These are phyloP conservation scores for Eilema griseolum DNA, from an alignment of 2,888 invertebrate genomes.

Conservation along the genomic window DNA sequence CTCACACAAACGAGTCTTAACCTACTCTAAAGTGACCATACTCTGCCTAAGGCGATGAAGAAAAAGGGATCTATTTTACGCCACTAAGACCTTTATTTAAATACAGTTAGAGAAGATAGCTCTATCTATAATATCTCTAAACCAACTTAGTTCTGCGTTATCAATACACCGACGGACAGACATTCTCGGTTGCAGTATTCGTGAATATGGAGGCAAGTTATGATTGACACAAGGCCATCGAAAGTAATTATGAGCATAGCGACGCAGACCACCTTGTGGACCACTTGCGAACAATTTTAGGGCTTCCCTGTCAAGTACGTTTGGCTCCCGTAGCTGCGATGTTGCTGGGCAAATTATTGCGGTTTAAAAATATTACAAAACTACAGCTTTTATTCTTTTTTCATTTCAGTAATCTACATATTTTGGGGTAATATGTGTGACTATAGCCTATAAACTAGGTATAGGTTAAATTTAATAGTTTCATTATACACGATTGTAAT, in stretches of 20 bases:
- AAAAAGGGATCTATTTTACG: not conserved
- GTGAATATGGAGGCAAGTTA: constrained; percentile 59
- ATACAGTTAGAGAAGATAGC: not conserved
- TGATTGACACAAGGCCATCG: constrained; percentile 66
- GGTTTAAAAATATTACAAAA: constrained; percentile 32
- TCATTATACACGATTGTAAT: no score
- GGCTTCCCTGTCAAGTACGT: constrained; percentile 64
- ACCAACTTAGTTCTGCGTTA: not conserved
- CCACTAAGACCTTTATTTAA: no score
- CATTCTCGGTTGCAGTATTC: constrained; percentile 45
- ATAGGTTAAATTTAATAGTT: not conserved
- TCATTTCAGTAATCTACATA: constrained; percentile 9
- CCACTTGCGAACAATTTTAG: constrained; percentile 55
- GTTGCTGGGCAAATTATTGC: constrained; percentile 22
- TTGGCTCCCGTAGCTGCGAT: constrained; percentile 15
- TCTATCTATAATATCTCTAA: not conserved
- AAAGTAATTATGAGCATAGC: constrained; percentile 67
- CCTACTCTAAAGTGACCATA: not conserved
- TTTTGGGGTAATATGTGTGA: not conserved
- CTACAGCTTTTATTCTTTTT: constrained; percentile 12
- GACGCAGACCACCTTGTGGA: constrained; percentile 70
- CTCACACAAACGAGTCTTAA: not conserved
- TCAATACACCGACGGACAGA: constrained; percentile 30
- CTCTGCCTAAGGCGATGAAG: not conserved
- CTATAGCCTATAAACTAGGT: not conserved